Base-by-base conservation (phyloP, 2,888 invertebrate species). In the Drosophila pegasa region DNA sequence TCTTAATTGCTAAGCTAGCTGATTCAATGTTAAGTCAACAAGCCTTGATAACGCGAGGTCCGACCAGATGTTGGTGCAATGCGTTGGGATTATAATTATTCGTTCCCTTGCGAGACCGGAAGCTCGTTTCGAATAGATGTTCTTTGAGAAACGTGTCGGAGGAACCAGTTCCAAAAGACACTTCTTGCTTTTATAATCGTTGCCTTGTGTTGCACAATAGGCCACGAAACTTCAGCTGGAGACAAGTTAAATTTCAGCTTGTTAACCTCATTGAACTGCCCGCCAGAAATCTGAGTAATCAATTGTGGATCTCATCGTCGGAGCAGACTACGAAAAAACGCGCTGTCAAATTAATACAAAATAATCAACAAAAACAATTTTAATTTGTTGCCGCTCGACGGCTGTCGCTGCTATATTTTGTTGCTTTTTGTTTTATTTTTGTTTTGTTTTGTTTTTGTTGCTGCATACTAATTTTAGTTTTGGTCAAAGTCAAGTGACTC, bases 401-500 rank as follows among this genome's bases (percentile, higher is more conserved):
- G n/a, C n/a, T 48, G 67, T 33, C 41, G 57, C 55, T 4, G 50
- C 31, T n/a, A n/a, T n/a, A n/a, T n/a, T n/a, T n/a, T 51, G 47
- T 29, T 76, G 58, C 47, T 62, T 14, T 79, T 61, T 35, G 18
- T 20, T 52, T 64, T 48, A 59, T 60, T 33, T 37, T 41, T 22
- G 48, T 41, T 40, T 20, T 22, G 29, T 75, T 41, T 25, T 41
- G 22, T 75, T 71, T 52, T 62, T 73, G 35, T 71, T 84, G 68
- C 51, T 70, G 62, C 54, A 67, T 55, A 87, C 86, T 85, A 88
- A 85, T 69, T 85, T 85, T 85, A 85, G 84, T 85, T 88, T 78
- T 76, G 70, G 87, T 87, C 84, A 85, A 85, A 85, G 84, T 88
- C 84, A 88, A 81, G 88, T 85, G 84, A 85, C 51, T 85, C 78